Evolutionary conservation across 2,113 vertebrate species (phyloP).

Genomic region (Neofelis nebulosa): DNA sequence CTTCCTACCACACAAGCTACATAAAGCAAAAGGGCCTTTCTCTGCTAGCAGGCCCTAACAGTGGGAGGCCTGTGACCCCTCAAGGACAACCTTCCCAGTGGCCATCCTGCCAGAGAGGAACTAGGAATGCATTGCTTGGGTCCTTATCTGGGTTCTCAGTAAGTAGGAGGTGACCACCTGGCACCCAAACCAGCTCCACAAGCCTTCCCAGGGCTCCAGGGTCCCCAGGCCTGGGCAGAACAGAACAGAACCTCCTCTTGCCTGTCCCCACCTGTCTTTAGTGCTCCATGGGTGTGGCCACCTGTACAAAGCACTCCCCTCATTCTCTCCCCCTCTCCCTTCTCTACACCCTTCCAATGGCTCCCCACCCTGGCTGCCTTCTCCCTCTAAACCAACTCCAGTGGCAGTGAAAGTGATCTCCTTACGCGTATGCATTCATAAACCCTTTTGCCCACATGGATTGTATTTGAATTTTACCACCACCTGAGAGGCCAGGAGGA

Average conservation of each 20-base stretch:
- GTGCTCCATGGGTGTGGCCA: neutral
- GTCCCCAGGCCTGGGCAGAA: neutral
- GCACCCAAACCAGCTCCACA: neutral
- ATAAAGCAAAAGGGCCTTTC: neutral
- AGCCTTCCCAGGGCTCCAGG: neutral
- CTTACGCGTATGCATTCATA: fast-evolving
- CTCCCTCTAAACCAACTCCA: neutral
- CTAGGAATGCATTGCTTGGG: neutral
- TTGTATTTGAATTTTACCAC: neutral
- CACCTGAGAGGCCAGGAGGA: neutral
- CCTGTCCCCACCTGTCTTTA: too few relatives aligned
- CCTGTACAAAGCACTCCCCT: neutral
- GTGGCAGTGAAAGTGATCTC: neutral
- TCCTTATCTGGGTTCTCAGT: neutral
- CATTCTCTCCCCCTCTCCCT: neutral
- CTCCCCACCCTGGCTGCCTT: neutral
- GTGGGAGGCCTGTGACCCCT: fast-evolving
- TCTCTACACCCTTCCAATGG: neutral
- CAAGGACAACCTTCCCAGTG: too few relatives aligned
- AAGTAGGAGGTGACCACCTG: neutral
- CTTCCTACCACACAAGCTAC: neutral
- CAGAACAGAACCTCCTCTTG: neutral
- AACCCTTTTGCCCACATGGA: neutral
- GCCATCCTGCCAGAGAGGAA: neutral
- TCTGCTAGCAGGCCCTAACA: neutral